These are phyloP conservation scores for Hystrix cristata DNA, from an alignment of 2,113 vertebrate genomes.

Conservation along the genomic window DNA sequence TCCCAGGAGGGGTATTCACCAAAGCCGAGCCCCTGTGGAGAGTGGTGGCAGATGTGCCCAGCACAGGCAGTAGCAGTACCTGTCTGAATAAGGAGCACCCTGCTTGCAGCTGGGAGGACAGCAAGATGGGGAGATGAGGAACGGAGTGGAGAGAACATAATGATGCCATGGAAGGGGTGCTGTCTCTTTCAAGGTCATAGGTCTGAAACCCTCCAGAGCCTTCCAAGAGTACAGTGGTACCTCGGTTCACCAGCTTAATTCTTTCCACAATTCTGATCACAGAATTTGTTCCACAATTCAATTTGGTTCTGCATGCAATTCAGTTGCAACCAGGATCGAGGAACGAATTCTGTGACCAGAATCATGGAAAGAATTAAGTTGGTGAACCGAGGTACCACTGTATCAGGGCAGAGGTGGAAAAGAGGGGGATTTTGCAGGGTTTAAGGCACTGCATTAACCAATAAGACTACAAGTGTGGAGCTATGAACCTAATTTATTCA, in stretches of 20 bases:
- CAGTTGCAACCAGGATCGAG: background rate
- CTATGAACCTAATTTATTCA: background rate
- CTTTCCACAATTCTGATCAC: background rate
- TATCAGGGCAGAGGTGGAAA: background rate
- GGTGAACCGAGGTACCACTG: background rate
- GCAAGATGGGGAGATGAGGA: background rate
- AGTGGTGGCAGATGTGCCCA: background rate
- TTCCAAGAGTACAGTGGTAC: background rate
- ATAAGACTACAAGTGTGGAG: background rate
- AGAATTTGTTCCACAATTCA: background rate
- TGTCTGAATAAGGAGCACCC: background rate
- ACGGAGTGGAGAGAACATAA: background rate
- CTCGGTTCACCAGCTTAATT: background rate
- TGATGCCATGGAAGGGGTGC: background rate
- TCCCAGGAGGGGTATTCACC: background rate
- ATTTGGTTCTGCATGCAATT: background rate
- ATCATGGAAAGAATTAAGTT: background rate
- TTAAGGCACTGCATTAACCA: background rate
- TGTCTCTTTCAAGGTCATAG: background rate
- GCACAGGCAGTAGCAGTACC: background rate
- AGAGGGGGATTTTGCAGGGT: background rate
- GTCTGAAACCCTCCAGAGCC: background rate
- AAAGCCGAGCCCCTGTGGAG: background rate
- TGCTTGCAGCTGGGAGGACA: background rate
- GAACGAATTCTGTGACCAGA: background rate